Conservation (phyloP, 2,797 vertebrate genomes). For the Sebastes alutus region DNA sequence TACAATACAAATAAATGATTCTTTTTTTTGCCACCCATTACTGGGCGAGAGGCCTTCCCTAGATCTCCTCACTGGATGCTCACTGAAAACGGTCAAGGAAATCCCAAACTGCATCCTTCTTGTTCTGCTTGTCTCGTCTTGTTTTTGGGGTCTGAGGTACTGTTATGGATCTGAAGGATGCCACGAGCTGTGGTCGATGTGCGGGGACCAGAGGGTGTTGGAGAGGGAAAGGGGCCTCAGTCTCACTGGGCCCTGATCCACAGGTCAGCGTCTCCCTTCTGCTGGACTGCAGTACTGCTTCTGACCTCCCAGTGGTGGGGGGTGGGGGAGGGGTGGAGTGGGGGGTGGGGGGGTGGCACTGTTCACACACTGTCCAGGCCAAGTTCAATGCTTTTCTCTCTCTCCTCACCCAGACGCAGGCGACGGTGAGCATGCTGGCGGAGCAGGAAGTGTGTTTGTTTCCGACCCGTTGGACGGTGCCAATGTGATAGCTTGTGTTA, state of each 20-base stretch:
- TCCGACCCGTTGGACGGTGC: slow-evolving; percentile 46
- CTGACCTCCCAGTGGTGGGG: neutral
- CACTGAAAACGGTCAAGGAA: slow-evolving; percentile 33
- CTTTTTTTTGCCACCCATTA: slow-evolving; percentile 35
- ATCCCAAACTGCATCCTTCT: slow-evolving; percentile 25
- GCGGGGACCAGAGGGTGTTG: slow-evolving; percentile 21
- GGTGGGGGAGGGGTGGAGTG: neutral
- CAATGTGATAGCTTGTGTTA: slow-evolving; percentile 59
- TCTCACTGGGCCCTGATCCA: slow-evolving; percentile 40
- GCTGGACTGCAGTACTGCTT: slow-evolving; percentile 32
- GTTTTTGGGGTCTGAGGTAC: slow-evolving; percentile 61
- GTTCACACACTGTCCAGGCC: slow-evolving; percentile 41
- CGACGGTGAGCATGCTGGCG: slow-evolving; percentile 42
- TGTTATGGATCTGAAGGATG: slow-evolving; percentile 31
- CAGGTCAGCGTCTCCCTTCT: slow-evolving; percentile 33
- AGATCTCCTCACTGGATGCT: slow-evolving; percentile 24
- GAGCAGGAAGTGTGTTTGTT: slow-evolving; percentile 54
- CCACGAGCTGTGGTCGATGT: slow-evolving; percentile 38
- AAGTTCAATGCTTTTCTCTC: slow-evolving; percentile 4
- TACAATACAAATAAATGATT: slow-evolving; percentile 54
- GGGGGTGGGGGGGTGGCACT: slow-evolving; percentile 10
- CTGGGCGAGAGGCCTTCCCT: slow-evolving; percentile 28
- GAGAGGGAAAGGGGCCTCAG: slow-evolving; percentile 17
- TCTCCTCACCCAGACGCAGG: slow-evolving; percentile 34
- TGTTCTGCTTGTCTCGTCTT: slow-evolving; percentile 39